Base-by-base conservation (phyloP, 2,888 invertebrate species). In the Hanleya hanleyi region DNA sequence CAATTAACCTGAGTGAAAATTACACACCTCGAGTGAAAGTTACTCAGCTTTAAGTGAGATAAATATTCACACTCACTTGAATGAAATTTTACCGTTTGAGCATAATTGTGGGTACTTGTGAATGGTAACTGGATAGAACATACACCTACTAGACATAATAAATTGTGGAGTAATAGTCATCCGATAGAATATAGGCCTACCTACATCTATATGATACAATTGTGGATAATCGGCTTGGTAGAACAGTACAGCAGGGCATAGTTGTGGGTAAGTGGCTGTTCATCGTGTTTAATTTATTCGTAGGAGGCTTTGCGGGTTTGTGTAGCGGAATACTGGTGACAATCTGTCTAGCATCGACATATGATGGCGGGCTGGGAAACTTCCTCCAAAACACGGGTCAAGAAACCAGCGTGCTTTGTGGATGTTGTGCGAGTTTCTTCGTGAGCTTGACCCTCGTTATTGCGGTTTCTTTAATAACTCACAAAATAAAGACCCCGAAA, bases 381-480 rank as follows among this genome's bases (percentile, higher is more conserved):
- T 47, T 47, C 22, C 22, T 47, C 22, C 18, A 47, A 22, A 47
- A 47, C 47, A 47, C 47, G 22, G 47, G 18, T 47, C n/a, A 47
- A 47, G 33, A 80, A 74, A 50, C 36, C 80, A 18, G 67, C 65
- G 35, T 61, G 74, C 35, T 64, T 9, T 33, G n/a, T 18, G 64
- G 64, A 26, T 64, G 64, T 18, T 64, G 64, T 64, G 26, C 64
- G 4, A 64, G 64, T 33, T 76, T 80, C 33, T 18, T 49, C 1
- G 61, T 35, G 12, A 77, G 80, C 33, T 76, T 69, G 9, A 18
- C 82, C 18, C 35, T 77, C 26, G 49, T 62, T 41, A 64, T 76
- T 6, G 22, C 61, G 9, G 68, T 73, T n/a, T 47, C 75, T 33
- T 32, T 76, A 12, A 22, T n/a, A 36, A 57, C 70, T 7, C 41